These are phyloP conservation scores for Pogonognathellus flavescens DNA, from an alignment of 1,140 invertebrate genomes.

Conservation along the genomic window DNA sequence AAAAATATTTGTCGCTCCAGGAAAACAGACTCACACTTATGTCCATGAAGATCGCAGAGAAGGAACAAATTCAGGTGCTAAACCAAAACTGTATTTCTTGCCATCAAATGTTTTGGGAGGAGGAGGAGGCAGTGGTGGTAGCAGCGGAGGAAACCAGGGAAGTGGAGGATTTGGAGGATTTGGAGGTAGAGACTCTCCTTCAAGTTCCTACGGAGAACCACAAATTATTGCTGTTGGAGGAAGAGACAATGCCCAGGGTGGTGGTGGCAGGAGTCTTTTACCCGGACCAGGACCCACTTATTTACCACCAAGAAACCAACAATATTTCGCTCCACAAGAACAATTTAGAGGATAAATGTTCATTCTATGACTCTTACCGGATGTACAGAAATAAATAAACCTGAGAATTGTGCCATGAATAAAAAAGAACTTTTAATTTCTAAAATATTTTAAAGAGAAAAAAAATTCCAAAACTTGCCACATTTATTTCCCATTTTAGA, in stretches of 20 bases:
- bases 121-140: background rate
- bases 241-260: background rate
- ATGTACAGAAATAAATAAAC: background rate
- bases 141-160: background rate
- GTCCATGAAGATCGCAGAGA: slow-evolving; percentile 10
- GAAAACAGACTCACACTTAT: background rate
- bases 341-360: background rate
- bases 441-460: no score
- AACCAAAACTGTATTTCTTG: background rate
- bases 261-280: background rate
- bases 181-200: background rate
- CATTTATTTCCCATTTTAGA: no score
- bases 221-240: background rate
- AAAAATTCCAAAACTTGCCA: no score
- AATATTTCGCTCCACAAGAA: background rate
- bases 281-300: background rate
- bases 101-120: background rate
- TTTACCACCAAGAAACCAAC: slow-evolving; percentile 13
- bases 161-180: background rate
- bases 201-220: background rate
- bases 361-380: no score
- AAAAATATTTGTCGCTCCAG: background rate
- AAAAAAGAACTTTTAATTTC: no score
- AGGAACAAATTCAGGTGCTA: background rate
- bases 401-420: background rate